Evolutionary conservation across 2,888 invertebrate species (phyloP), one percentile per base, ranked within the genome.

Genomic region (Allygus modestus): DNA sequence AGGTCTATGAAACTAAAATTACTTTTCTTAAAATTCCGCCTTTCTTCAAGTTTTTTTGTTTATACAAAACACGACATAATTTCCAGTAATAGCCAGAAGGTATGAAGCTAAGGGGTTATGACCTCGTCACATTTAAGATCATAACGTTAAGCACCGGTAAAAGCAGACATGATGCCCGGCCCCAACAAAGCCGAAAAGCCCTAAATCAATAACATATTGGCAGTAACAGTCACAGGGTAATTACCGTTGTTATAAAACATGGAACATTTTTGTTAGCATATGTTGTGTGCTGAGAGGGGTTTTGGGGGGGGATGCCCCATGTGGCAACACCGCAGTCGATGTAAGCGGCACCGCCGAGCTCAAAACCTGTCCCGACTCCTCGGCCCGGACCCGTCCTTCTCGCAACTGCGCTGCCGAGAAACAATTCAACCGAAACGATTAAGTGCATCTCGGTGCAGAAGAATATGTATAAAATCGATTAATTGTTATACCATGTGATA

Each of bases 241-340:
- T 79, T 79, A 79, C 79, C 58, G 17, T 33, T 37, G 79, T 79
- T 79, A 58, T 79, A 79, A 79, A 79, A 79, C 79, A 79, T 79
- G 79, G 37, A 79, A 79, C 79, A 79, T 79, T 79, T 79, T 79
- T 79, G 79, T 79, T 79, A 79, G 79, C 79, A 79, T 51, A 58
- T 79, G 54, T 31, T 58, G 79, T 31, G 79, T 7, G 28, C 17
- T 5, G 73, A 17, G n/a, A n/a, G 79, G 58, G 54, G 31, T 1
- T 1, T 0, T 58, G 37, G 79, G 79, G 31, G 58, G n/a, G 20
- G 37, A 17, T n/a, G 79, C 79, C 23, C 79, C 28, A 79, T 33
- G 58, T 79, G 79, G 79, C 79, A 79, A 79, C 79, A 23, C 23
- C 23, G 37, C 79, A 75, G 77, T 79, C 79, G 79, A 54, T 58